A percentile compares a stretch with the other conserved stretches of the same genome.
Conservation (phyloP, 2,888 invertebrate species). For the Ochropacha duplaris region DNA sequence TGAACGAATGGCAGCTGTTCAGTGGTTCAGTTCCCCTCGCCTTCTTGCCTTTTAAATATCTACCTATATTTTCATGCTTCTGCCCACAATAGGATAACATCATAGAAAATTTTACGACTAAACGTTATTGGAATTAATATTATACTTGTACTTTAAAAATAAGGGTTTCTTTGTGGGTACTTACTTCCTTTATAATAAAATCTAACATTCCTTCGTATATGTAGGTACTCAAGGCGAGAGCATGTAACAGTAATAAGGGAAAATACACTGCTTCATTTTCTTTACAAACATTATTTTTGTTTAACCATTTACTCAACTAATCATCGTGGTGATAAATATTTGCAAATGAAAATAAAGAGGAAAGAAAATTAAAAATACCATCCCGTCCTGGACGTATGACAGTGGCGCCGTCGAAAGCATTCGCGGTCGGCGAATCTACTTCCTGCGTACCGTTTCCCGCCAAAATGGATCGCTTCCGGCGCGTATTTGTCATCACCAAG, state of each 20-base stretch:
- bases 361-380: constrained; percentile 13
- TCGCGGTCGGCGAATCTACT: constrained; percentile 80
- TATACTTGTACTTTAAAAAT: not conserved
- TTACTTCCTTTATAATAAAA: too few relatives aligned
- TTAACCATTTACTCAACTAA: not conserved
- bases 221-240: too few relatives aligned
- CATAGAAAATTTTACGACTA: constrained; percentile 23
- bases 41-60: constrained; percentile 27
- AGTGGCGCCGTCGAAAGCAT: constrained; percentile 72
- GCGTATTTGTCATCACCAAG: constrained; percentile 78
- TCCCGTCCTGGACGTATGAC: constrained; percentile 23
- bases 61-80: constrained; percentile 40
- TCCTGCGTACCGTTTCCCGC: constrained; percentile 79
- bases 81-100: constrained; percentile 27
- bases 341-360: constrained; percentile 12
- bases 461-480: constrained; percentile 82
- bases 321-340: not conserved
- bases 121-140: constrained; percentile 7
- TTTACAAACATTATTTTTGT: not conserved
- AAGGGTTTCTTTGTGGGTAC: not conserved
- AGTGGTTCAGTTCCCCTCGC: constrained; percentile 43
- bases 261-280: too few relatives aligned
- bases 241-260: too few relatives aligned
- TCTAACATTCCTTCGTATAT: too few relatives aligned
- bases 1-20: constrained; percentile 61